These are phyloP conservation scores for Beaufortia kweichowensis DNA, from an alignment of 2,113 vertebrate genomes.

Conservation along the genomic window DNA sequence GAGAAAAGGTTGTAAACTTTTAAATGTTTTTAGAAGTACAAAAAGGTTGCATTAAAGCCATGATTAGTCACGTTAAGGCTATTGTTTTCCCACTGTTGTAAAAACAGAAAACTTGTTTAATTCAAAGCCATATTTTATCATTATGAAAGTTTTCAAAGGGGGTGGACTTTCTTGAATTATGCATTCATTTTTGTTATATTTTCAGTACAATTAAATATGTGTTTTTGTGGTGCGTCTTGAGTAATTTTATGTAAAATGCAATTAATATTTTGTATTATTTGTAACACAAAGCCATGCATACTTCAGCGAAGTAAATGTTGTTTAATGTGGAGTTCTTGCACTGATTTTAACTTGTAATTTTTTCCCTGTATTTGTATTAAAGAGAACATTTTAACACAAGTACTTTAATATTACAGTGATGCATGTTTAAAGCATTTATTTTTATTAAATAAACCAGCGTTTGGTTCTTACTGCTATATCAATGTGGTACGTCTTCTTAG, in stretches of 20 bases:
- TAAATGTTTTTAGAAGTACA: too few species aligned
- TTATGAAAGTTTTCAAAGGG: neutral
- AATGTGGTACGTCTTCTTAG: too few species aligned
- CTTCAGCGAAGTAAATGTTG: too few species aligned
- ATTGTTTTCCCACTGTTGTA: neutral
- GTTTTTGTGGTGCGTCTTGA: neutral
- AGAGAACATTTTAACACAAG: neutral
- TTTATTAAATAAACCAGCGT: neutral
- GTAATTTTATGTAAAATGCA: neutral
- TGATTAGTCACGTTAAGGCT: neutral
- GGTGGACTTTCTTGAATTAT: neutral
- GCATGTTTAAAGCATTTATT: neutral
- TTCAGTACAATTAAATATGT: neutral
- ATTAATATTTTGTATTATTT: slow-evolving; percentile 4
- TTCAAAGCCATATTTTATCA: neutral
- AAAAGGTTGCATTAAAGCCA: neutral
- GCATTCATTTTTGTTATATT: neutral
- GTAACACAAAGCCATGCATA: neutral
- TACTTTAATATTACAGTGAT: slow-evolving; percentile 16
- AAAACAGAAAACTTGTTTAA: neutral
- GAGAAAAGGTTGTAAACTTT: neutral
- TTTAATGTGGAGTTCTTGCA: slow-evolving; percentile 12
- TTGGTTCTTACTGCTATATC: too few species aligned
- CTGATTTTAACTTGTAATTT: neutral
- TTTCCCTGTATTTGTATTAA: slow-evolving; percentile 1